phyloP scores from a whole-genome alignment of 2,888 invertebrate species.

The Acrobasis consociella region DNA sequence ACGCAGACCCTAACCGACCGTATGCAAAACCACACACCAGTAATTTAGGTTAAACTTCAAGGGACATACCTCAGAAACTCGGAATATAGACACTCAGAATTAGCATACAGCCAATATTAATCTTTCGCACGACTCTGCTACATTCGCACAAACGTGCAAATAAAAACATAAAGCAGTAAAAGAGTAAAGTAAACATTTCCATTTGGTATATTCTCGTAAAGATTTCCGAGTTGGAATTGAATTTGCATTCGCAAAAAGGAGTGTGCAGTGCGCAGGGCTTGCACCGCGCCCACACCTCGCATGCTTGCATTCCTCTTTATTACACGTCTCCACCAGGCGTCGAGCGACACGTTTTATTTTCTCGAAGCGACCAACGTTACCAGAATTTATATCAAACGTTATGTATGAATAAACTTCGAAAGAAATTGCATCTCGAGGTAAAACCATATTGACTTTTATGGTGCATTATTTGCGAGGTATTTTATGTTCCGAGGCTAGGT shows the following conservation, averaged over 20 bases:
- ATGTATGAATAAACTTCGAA: conserved; percentile 40
- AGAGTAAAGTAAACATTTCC: conserved; percentile 56
- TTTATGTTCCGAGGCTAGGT: conserved; percentile 45
- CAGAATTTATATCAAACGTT: conserved; percentile 39
- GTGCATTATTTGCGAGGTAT: conserved; percentile 62
- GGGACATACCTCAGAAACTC: conserved; percentile 35
- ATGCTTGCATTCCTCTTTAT: conserved; percentile 54
- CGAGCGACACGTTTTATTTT: conserved; percentile 35
- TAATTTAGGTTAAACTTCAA: conserved; percentile 36
- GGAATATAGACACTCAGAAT: conserved; percentile 37
- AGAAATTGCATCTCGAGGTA: conserved; percentile 50
- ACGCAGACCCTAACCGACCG: conserved; percentile 42
- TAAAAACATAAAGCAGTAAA: conserved; percentile 46
- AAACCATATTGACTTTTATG: conserved; percentile 55
- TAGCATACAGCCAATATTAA: conserved; percentile 50
- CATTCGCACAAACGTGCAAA: conserved; percentile 40
- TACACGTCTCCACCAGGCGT: conserved; percentile 42
- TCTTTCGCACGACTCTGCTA: conserved; percentile 42
- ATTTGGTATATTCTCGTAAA: conserved; percentile 56
- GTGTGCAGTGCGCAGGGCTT: conserved; percentile 37
- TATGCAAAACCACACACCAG: conserved; percentile 45
- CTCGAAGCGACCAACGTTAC: conserved; percentile 33
- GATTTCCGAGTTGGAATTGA: conserved; percentile 57
- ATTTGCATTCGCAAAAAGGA: conserved; percentile 58
- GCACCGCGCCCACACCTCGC: conserved; percentile 56